These are phyloP conservation scores for Spilarctia lutea DNA, from an alignment of 2,888 invertebrate species.

Conservation along the genomic window DNA sequence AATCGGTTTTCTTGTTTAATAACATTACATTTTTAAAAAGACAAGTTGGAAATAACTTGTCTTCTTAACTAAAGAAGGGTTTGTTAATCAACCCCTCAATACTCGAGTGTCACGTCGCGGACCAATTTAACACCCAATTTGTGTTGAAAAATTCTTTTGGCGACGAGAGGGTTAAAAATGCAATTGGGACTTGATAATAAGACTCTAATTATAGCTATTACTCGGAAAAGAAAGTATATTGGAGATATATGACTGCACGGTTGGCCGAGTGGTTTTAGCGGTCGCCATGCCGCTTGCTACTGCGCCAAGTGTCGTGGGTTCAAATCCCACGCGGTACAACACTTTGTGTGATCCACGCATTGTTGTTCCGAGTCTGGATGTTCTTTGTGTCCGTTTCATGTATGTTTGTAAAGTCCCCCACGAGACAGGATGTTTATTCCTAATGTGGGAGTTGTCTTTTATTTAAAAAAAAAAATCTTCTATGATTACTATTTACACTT, in stretches of 20 bases:
- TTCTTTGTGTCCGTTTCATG: too few species aligned
- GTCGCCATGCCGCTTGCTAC: too few species aligned
- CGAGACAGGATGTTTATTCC: too few species aligned
- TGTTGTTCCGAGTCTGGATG: too few species aligned
- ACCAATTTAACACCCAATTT: slow-evolving; percentile 82
- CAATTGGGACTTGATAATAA: slow-evolving; percentile 39
- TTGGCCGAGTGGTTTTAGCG: too few species aligned
- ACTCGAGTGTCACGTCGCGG: slow-evolving; percentile 73
- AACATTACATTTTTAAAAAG: slow-evolving; percentile 21
- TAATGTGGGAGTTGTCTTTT: too few species aligned
- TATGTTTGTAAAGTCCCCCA: too few species aligned
- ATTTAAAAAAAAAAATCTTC: too few species aligned
- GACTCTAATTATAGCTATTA: slow-evolving; percentile 25
- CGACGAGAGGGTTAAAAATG: slow-evolving; percentile 59
- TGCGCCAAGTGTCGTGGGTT: too few species aligned
- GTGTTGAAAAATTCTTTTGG: slow-evolving; percentile 53
- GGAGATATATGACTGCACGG: too few species aligned
- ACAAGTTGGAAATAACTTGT: slow-evolving; percentile 12
- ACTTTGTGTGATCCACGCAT: too few species aligned
- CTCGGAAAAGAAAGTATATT: slow-evolving; percentile 1
- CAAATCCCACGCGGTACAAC: too few species aligned
- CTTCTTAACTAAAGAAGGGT: slow-evolving; percentile 25
- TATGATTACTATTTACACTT: background rate
- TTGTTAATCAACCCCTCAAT: slow-evolving; percentile 45
- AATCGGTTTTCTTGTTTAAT: slow-evolving; percentile 21